Evolutionary conservation across 2,113 vertebrate genomes (phyloP).

Genomic region (Danionella cerebrum): DNA sequence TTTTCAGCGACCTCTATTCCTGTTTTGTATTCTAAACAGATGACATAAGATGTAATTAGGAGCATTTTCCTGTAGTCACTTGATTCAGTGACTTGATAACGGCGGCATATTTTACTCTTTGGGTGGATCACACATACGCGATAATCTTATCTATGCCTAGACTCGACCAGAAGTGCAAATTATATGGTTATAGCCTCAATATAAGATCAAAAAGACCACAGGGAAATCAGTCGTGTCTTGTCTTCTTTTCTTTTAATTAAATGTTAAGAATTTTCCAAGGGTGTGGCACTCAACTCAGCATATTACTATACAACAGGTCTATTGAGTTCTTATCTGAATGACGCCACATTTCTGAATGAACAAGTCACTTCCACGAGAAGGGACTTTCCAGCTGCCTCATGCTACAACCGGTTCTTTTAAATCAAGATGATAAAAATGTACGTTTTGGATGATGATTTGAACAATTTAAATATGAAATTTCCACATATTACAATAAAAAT

Average conservation of each 20-base stretch:
- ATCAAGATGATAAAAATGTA: too few relatives aligned
- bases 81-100: not conserved
- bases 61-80: not conserved
- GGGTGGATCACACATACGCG: slow-evolving; percentile 5
- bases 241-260: not conserved
- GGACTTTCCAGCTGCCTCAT: slow-evolving; percentile 10
- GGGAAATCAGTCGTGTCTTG: not conserved
- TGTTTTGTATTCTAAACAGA: too few relatives aligned
- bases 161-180: not conserved
- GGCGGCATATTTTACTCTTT: slow-evolving; percentile 1
- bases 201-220: not conserved
- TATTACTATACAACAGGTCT: slow-evolving; percentile 23
- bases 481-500: too few relatives aligned
- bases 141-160: not conserved
- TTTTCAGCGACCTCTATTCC: too few relatives aligned
- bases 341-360: slow-evolving; percentile 30
- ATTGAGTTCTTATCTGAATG: slow-evolving; percentile 22
- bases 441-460: too few relatives aligned
- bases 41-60: not conserved
- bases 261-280: not conserved
- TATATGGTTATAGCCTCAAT: not conserved
- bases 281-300: not conserved
- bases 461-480: too few relatives aligned
- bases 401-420: not conserved
- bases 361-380: slow-evolving; percentile 7